Evolutionary conservation across 2,888 invertebrate species (phyloP).

Genomic region (Drosophila yooni): DNA sequence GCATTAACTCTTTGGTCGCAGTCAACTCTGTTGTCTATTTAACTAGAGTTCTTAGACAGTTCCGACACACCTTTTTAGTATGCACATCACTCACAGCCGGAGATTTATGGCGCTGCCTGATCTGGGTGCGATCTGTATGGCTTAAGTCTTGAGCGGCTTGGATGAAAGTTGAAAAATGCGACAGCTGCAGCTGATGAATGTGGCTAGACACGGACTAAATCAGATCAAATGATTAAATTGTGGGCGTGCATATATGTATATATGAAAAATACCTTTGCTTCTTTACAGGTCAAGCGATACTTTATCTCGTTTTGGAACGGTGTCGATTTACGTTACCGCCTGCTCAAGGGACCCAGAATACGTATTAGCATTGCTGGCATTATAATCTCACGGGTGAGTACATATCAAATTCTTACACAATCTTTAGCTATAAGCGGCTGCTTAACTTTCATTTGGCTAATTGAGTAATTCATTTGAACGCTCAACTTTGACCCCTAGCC

Average conservation of each 20-base stretch:
- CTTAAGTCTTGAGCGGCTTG: constrained; percentile 42
- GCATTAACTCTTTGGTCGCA: neutral
- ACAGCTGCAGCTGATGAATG: constrained; percentile 25
- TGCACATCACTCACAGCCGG: constrained; percentile 56
- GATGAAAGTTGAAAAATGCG: constrained; percentile 53
- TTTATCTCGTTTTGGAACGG: constrained; percentile 99
- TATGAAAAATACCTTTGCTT: constrained; percentile 9
- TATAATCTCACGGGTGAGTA: constrained; percentile 95
- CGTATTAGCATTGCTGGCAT: constrained; percentile 97
- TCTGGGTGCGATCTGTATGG: constrained; percentile 52
- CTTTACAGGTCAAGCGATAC: constrained; percentile 92
- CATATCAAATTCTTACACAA: constrained; percentile 24
- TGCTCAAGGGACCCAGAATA: constrained; percentile 95
- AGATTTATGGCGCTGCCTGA: constrained; percentile 54
- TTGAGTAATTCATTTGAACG: constrained; percentile 64
- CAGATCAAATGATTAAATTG: neutral
- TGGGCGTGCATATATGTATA: neutral
- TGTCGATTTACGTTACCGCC: constrained; percentile 95
- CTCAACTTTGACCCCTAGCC: constrained; percentile 63
- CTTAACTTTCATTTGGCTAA: constrained; percentile 55
- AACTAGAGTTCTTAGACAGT: constrained; percentile 1
- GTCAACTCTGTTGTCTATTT: constrained; percentile 1
- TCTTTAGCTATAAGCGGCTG: constrained; percentile 9
- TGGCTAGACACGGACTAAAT: constrained; percentile 7
- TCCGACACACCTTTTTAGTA: constrained; percentile 42